Evolutionary conservation across 2,888 invertebrate genomes (phyloP), one percentile per base, ranked within the genome.

Genomic region (Aromia moschata): DNA sequence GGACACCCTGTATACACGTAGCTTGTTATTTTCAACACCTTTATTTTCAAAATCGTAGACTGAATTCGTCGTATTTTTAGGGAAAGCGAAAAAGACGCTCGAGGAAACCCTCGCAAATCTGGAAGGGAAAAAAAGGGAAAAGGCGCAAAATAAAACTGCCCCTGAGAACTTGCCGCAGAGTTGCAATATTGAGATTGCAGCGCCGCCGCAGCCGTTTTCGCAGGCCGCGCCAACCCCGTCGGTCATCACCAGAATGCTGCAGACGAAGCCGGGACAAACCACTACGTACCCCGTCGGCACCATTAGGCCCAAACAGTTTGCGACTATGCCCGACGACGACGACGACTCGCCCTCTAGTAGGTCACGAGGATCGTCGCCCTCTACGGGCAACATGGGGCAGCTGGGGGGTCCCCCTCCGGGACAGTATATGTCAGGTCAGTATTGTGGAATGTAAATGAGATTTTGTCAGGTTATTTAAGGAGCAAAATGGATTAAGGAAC

Each of bases 231-330:
- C 83, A 1, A 81, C 83, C 25, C 82, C 84, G 0, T 87, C 87
- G 36, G 87, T 88, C 4, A 87, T 88, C 41, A 87, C 86, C 5
- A 81, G 87, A 65, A 86, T 88, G 85, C 80, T 87, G 38, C 86
- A 86, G 67, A 78, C 82, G 1, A 83, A 61, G 36, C 70, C 70
- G 15, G 70, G 71, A 11, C 65, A 69, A 59, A 54, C 70, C 5
- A 38, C 66, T 4, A 56, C 64, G 20, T 74, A 70, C 40, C 73
- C 74, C 2, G 67, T 74, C 10, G 77, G 77, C 14, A 63, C 70
- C 3, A 76, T 77, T 30, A 60, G 76, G 31, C 73, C 76, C 2
- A 76, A 74, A 61, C 76, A 72, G 47, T 75, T 76, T 62, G 76
- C 75, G 7, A 72, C 74, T 15, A 74, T 76, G 74, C 68, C 70